Evolutionary conservation across 2,113 vertebrate genomes (phyloP).

Genomic region (Melanotaenia duboulayi): DNA sequence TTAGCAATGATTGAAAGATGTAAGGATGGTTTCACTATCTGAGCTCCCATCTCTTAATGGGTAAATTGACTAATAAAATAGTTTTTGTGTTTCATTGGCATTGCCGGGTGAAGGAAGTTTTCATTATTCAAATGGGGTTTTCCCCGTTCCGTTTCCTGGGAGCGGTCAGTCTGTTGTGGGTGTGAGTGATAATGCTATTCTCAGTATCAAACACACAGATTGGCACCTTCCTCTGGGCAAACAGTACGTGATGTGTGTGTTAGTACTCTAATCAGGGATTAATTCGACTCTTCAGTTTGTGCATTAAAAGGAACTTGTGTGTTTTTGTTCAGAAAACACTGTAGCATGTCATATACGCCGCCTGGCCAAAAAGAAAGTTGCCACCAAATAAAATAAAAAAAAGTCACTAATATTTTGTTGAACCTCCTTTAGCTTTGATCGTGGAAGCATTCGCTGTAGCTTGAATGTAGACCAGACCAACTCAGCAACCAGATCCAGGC

Average conservation of each 20-base stretch:
- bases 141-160: conserved; percentile 25
- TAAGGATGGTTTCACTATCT: not conserved
- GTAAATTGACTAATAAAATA: conserved; percentile 11
- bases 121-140: conserved; percentile 8
- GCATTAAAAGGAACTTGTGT: not conserved
- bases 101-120: not conserved
- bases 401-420: no score
- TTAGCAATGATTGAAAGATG: not conserved
- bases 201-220: conserved; percentile 40
- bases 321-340: not conserved
- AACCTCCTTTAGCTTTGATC: no score
- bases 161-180: conserved; percentile 18
- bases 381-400: no score
- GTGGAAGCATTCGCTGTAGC: not conserved
- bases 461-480: no score
- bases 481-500: no score
- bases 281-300: not conserved
- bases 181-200: conserved; percentile 37
- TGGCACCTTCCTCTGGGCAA: conserved; percentile 42
- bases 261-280: conserved; percentile 7
- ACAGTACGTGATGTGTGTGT: not conserved
- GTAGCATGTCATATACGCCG: no score
- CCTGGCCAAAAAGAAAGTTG: no score
- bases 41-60: not conserved
- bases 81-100: not conserved